These are phyloP conservation scores for Champsocephalus gunnari DNA, from an alignment of 2,797 vertebrate species.

Conservation along the genomic window DNA sequence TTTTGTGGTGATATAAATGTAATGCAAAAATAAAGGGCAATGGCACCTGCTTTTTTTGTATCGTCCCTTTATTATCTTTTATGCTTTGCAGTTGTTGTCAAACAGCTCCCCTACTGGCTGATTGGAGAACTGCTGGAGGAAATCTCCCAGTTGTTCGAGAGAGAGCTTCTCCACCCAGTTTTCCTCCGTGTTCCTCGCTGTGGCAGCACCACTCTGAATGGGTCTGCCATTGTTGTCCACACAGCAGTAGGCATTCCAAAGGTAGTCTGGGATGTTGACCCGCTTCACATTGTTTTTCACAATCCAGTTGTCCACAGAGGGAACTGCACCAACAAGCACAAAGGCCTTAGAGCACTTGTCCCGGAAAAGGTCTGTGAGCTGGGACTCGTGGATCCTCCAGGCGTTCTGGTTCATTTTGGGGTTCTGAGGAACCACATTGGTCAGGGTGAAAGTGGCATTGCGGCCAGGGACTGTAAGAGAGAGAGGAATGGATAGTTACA, in stretches of 20 bases:
- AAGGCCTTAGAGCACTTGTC: slow-evolving; percentile 74
- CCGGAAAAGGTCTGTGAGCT: slow-evolving; percentile 72
- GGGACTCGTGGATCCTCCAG: slow-evolving; percentile 79
- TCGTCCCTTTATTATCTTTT: not conserved
- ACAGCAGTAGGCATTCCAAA: slow-evolving; percentile 86
- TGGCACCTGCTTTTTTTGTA: not conserved
- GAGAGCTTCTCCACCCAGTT: slow-evolving; percentile 73
- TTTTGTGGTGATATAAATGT: not conserved
- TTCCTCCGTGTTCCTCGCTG: slow-evolving; percentile 77
- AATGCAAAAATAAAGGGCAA: not conserved
- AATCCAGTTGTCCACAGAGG: slow-evolving; percentile 82
- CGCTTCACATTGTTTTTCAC: slow-evolving; percentile 79
- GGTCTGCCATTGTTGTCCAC: slow-evolving; percentile 75
- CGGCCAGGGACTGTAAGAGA: slow-evolving; percentile 73
- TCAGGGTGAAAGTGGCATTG: slow-evolving; percentile 85
- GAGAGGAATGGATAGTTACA: not conserved
- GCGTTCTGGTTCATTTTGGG: slow-evolving; percentile 81
- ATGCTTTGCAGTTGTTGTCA: slow-evolving; percentile 72
- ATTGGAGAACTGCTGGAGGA: slow-evolving; percentile 77
- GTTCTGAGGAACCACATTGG: slow-evolving; percentile 85
- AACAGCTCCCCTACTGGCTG: slow-evolving; percentile 78
- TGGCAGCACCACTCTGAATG: slow-evolving; percentile 73
- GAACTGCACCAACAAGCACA: slow-evolving; percentile 82
- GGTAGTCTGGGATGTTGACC: slow-evolving; percentile 83
- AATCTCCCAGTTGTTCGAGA: slow-evolving; percentile 68